Base-by-base conservation (phyloP, 2,888 invertebrate genomes). In the Heteromurus nitidus region DNA sequence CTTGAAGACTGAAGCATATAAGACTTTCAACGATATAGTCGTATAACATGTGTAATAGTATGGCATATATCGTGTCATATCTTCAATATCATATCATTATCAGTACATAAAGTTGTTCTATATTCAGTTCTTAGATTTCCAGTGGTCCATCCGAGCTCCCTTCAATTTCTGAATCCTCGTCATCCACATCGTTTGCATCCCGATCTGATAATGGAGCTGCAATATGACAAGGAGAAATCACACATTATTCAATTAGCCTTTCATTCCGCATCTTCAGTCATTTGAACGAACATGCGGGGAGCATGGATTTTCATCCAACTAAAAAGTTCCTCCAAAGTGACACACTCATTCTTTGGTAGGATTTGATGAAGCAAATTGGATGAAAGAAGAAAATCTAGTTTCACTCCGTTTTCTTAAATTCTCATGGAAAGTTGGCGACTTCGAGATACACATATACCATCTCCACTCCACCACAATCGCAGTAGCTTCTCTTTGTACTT, bases 131-230 rank as follows among this genome's bases (percentile, higher is more conserved):
- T 91, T 93, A 94, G 89, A 94, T 94, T 89, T 94, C 93, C 88
- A 93, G 90, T 84, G 94, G 93, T 90, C 93, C 93, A 90, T 95
- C 93, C 88, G 95, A 93, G 87, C 94, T 94, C 82, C 94, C 93
- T 89, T 95, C 95, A 88, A 93, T 90, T 88, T 93, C 93, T 87
- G 93, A 92, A 81, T 92, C 92, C 85, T 93, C 92, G 84, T 92
- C 93, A 86, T 92, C 92, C 86, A 92, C 94, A 88, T 95, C 95
- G 89, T 95, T 95, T 89, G 95, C 93, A 73, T 89, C 89, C 87
- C 91, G 91, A 82, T 89, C 90, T 67, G 91, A 89, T 80, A 91
- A 89, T 9, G 36, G 13, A 36, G 7, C 36, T 72, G 90, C 88
- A 77, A 90, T 90, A 91, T 88, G 0, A 88, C 24, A 60, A 72